Percentiles rank a stretch among this genome's conserved stretches.
These are phyloP conservation scores for Thalassophryne amazonica DNA, from an alignment of 2,797 vertebrate species.

Conservation along the genomic window DNA sequence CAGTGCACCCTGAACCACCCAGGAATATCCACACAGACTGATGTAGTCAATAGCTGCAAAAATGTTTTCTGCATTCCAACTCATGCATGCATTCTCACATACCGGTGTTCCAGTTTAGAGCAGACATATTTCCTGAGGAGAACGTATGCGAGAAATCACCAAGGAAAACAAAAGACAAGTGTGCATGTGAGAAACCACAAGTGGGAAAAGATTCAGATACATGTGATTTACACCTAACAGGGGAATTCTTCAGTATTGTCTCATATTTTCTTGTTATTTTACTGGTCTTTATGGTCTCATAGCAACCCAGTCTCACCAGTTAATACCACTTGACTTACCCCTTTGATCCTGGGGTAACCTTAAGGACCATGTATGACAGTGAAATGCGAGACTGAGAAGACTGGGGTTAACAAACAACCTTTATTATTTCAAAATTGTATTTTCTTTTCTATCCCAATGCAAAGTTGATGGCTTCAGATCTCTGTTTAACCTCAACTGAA, in stretches of 20 bases:
- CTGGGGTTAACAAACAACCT: constrained; percentile 20
- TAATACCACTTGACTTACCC: constrained; percentile 44
- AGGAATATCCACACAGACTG: too few relatives aligned
- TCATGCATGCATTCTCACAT: too few relatives aligned
- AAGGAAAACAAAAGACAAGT: not conserved
- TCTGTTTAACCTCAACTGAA: too few relatives aligned
- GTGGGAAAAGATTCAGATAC: not conserved
- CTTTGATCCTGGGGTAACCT: constrained; percentile 30
- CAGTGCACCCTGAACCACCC: too few relatives aligned
- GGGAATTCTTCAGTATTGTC: constrained; percentile 21
- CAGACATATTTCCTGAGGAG: too few relatives aligned
- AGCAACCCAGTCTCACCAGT: constrained; percentile 22
- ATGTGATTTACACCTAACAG: constrained; percentile 33
- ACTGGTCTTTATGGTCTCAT: constrained; percentile 30
- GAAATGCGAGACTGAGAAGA: constrained; percentile 32
- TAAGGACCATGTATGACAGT: constrained; percentile 16
- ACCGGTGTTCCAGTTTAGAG: too few relatives aligned
- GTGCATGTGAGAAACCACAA: not conserved
- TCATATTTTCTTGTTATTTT: constrained; percentile 19
- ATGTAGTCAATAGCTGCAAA: too few relatives aligned
- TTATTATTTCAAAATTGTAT: constrained; percentile 22
- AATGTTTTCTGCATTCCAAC: too few relatives aligned
- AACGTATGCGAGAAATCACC: constrained; percentile 24
- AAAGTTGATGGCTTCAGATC: too few relatives aligned
- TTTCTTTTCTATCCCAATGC: too few relatives aligned